phyloP scores from a whole-genome alignment of 1,140 invertebrate species.

The Heliconius himera region DNA sequence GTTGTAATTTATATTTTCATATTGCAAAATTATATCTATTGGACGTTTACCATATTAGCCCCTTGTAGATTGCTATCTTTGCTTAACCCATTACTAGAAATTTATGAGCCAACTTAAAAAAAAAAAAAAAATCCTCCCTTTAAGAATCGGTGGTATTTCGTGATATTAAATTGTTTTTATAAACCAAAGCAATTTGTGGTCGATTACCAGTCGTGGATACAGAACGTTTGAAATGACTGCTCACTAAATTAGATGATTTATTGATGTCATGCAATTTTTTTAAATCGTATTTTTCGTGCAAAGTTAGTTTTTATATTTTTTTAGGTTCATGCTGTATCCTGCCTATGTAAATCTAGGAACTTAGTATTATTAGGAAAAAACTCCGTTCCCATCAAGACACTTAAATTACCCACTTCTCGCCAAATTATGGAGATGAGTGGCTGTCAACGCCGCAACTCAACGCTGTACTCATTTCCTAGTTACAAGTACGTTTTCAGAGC shows the following conservation, averaged over 20 bases:
- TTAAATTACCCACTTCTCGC: no score
- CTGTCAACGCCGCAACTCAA: no score
- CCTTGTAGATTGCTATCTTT: neutral
- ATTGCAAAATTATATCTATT: neutral
- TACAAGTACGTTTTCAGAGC: no score
- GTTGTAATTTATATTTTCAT: neutral
- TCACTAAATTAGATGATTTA: conserved; percentile 1
- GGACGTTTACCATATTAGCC: neutral
- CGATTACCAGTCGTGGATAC: neutral
- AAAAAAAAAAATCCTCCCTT: neutral
- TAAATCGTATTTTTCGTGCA: neutral
- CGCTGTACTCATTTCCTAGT: no score
- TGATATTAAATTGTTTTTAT: conserved; percentile 5
- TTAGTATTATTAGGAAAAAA: neutral
- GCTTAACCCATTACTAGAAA: neutral
- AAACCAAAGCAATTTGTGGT: neutral
- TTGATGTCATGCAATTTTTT: neutral
- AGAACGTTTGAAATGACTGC: neutral
- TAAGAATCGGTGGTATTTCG: neutral
- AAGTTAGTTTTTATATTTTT: no score
- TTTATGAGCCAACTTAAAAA: neutral
- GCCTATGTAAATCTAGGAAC: no score
- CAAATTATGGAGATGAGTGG: no score
- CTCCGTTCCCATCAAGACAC: neutral
- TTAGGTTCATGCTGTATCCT: no score